phyloP scores from a whole-genome alignment of 2,888 invertebrate species.

The Palloptera scutellata region DNA sequence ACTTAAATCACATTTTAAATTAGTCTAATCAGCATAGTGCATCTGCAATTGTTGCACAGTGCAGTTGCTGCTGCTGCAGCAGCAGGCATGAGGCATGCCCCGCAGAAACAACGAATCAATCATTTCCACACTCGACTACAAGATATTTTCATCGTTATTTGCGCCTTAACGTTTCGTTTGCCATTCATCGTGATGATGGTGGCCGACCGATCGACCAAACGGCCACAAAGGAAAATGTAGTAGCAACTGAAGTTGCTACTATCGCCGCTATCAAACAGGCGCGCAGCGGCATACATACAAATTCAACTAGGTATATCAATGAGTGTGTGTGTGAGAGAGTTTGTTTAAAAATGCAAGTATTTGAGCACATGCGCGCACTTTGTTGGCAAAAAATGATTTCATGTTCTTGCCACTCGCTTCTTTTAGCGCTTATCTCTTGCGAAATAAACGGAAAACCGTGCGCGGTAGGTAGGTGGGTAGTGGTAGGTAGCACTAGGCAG shows the following conservation, averaged over 20 bases:
- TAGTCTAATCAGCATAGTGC: neutral
- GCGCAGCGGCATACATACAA: neutral
- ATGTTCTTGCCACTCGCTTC: no score
- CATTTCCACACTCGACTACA: conserved; percentile 51
- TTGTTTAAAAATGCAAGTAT: no score
- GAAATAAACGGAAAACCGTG: neutral
- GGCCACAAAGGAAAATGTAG: conserved; percentile 12
- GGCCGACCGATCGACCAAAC: neutral
- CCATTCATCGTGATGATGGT: no score
- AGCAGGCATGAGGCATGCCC: neutral
- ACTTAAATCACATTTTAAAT: conserved; percentile 1
- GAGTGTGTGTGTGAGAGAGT: no score
- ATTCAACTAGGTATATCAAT: no score
- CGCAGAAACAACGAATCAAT: conserved; percentile 46
- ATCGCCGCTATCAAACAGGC: conserved; percentile 4
- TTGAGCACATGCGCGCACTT: neutral
- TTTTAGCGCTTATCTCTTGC: no score
- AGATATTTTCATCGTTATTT: neutral
- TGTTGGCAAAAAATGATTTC: neutral
- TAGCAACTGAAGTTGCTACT: conserved; percentile 1
- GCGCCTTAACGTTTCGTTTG: no score
- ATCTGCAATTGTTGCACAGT: neutral
- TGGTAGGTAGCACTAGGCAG: neutral
- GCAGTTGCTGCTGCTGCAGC: neutral
- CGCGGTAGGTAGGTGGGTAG: conserved; percentile 18